These are phyloP conservation scores for Fissipunctia ypsillon DNA, from an alignment of 2,888 invertebrate genomes.

Conservation along the genomic window DNA sequence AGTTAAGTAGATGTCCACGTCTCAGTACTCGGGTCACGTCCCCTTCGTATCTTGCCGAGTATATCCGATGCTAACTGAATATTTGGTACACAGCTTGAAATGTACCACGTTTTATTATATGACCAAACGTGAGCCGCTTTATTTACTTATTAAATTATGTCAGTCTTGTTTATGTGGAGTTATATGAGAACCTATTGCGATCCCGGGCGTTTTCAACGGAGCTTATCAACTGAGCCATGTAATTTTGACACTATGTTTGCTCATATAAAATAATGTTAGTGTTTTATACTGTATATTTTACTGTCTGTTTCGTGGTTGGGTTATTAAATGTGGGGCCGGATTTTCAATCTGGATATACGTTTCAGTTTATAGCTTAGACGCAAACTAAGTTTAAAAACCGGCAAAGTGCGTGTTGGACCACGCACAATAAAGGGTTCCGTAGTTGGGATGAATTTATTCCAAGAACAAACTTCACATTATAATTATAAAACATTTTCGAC, in stretches of 20 bases:
- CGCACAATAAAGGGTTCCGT: no score
- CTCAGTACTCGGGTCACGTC: slow-evolving; percentile 78
- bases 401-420: no score
- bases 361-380: slow-evolving; percentile 21
- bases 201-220: slow-evolving; percentile 30
- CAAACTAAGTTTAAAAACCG: slow-evolving; percentile 14
- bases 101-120: slow-evolving; percentile 81
- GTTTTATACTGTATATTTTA: slow-evolving; percentile 46
- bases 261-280: slow-evolving; percentile 57
- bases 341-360: slow-evolving; percentile 34
- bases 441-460: no score
- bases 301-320: slow-evolving; percentile 24
- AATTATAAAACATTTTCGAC: no score
- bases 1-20: slow-evolving; percentile 72
- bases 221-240: slow-evolving; percentile 58
- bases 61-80: slow-evolving; percentile 82
- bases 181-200: slow-evolving; percentile 60
- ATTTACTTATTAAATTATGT: slow-evolving; percentile 76
- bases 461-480: no score
- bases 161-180: slow-evolving; percentile 63
- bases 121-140: slow-evolving; percentile 77
- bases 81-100: slow-evolving; percentile 81
- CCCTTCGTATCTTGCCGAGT: slow-evolving; percentile 73
- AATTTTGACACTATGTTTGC: slow-evolving; percentile 59
- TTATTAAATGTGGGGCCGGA: slow-evolving; percentile 34